Evolutionary conservation across 2,113 vertebrate species (phyloP), one percentile per base, ranked within the genome.

Genomic region (Lophura nycthemera): DNA sequence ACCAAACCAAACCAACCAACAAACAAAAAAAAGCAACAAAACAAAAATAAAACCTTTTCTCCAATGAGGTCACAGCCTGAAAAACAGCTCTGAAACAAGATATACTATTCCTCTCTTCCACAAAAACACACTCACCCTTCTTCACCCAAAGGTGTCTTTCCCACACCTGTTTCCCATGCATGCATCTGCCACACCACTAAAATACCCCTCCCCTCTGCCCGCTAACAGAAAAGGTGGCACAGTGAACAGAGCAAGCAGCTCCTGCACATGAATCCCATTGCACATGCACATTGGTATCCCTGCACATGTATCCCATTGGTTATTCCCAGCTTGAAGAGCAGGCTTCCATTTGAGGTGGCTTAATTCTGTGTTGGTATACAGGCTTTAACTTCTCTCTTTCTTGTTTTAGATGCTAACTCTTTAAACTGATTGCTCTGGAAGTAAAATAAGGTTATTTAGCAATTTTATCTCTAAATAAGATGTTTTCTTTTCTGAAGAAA

Each of bases 231-330:
- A 27, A 76, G 38, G 25, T 70, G 67, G 65, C 13, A 60, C 29
- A 30, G 29, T 36, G 10, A 85, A 32, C 5, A 56, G 4, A 14
- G 40, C 36, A 52, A 52, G 59, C 43, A 82, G 59, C 32, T 48
- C 27, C 63, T n/a, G 34, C 40, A 27, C 18, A 3, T 0, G 0
- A 45, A 76, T 89, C 48, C 43, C 74, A 50, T 12, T 30, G 30
- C 10, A 38, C 38, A 38, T 38, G 38, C 38, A 11, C 10, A 38
- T 38, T 38, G 38, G 38, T 38, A 38, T 38, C 38, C 27, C 63
- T n/a, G 34, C 40, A 27, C 18, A 3, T 0, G 0, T 48, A 76
- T 91, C 48, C 43, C 74, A 50, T 13, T 30, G 30, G 75, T 59
- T 73, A 11, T 2, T 42, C n/a, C 20, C 43, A 86, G 48, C 45